Base-by-base conservation (phyloP, 2,797 vertebrate species). In the Malurus splendens region DNA sequence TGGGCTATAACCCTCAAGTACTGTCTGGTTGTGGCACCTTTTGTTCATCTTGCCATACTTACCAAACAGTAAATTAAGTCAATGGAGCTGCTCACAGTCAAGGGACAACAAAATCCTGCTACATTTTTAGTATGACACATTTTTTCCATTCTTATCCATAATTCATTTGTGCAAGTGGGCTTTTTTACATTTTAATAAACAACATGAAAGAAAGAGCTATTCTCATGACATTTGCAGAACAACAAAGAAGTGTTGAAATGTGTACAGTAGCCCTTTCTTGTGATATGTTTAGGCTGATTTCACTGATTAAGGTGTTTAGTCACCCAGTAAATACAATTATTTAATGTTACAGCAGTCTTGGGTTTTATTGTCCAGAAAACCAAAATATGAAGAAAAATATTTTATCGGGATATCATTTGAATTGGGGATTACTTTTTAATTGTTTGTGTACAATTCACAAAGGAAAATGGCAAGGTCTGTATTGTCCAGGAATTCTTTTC, bases 81-180 rank as follows among this genome's bases (percentile, higher is more conserved):
- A 84, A 28, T 74, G 44, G 22, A 82, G 36, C 39, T 90, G 18
- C 10, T 84, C 41, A 78, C 10, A 52, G 52, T 86, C 50, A 74
- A 66, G 16, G 48, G 28, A 73, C 50, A 88, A 52, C 20, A 84
- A 73, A 84, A 77, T 52, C 47, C 68, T 64, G 17, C 42, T 73
- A 66, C 27, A 64, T 54, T 86, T 91, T 84, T 76, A 36, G 23
- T 67, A 25, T 76, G 59, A 75, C 52, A 84, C 55, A 89, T 91
- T 91, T 93, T 87, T 93, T 78, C 50, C 61, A 67, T 94, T 94
- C 91, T 88, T 91, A 88, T 91, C 81, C 86, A 92, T 93, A 92
- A 95, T 92, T 91, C 83, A 90, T 89, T 79, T 84, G 30, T 88
- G 39, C 60, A 65, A 88, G 93, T 93, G 83, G 87, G 83, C 51